Conservation (phyloP, 2,888 invertebrate species). For the Philereme vetulata region DNA sequence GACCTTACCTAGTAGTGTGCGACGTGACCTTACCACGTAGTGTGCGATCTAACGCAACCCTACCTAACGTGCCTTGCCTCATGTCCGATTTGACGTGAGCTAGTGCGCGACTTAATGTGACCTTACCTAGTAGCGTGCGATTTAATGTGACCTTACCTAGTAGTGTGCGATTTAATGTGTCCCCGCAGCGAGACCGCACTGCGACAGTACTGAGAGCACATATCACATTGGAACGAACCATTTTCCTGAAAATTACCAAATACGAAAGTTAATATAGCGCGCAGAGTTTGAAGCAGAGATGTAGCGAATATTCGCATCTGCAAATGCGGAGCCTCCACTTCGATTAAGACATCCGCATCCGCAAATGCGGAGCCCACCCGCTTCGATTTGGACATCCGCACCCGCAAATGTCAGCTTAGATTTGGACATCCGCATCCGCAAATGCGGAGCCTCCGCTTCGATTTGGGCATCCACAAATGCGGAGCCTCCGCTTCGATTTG, state of each 20-base stretch:
- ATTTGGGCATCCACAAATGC: too few species aligned
- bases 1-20: constrained; percentile 73
- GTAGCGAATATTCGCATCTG: too few species aligned
- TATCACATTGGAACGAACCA: constrained; percentile 60
- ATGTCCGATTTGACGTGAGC: background rate
- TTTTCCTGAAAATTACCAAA: constrained; percentile 54
- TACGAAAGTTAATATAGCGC: too few species aligned
- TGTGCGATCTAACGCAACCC: background rate
- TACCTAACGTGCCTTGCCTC: background rate
- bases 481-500: too few species aligned
- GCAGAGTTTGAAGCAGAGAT: too few species aligned
- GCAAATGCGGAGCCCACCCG: too few species aligned
- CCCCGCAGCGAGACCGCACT: constrained; percentile 69
- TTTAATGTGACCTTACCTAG: constrained; percentile 54
- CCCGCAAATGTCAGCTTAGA: too few species aligned
- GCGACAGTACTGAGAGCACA: constrained; percentile 70
- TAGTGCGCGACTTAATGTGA: background rate
- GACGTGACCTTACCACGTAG: constrained; percentile 60
- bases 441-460: too few species aligned
- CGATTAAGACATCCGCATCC: too few species aligned
- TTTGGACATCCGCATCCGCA: too few species aligned
- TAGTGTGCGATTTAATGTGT: constrained; percentile 76
- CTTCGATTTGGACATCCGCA: too few species aligned
- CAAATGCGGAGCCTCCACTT: too few species aligned
- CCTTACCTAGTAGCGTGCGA: background rate